Evolutionary conservation across 2,888 invertebrate species (phyloP).

Genomic region (Agelastica alni): DNA sequence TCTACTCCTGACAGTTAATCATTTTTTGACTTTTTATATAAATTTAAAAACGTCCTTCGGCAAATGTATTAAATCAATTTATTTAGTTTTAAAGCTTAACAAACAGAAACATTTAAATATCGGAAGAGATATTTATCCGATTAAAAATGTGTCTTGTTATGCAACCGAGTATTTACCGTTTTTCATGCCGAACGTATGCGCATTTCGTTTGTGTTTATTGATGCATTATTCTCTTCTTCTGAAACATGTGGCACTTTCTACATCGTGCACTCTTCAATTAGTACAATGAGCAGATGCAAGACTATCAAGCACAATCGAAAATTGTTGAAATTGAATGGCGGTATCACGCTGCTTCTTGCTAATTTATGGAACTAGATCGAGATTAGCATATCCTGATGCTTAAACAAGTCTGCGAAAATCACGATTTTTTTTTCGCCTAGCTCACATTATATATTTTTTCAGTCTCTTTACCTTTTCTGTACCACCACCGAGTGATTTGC

Average conservation of each 20-base stretch:
- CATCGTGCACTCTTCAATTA: conserved; percentile 16
- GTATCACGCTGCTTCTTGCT: conserved; percentile 15
- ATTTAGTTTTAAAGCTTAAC: no score
- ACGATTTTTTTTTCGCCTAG: neutral
- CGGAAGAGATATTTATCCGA: no score
- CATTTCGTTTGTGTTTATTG: conserved; percentile 7
- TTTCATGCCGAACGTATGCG: neutral
- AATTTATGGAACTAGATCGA: conserved; percentile 22
- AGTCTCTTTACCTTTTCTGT: no score
- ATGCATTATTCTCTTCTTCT: conserved; percentile 3
- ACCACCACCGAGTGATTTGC: no score
- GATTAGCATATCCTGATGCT: conserved; percentile 16
- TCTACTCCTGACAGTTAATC: no score
- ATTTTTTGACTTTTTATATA: no score
- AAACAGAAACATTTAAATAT: no score
- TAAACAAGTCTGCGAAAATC: conserved; percentile 7
- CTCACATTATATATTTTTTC: no score
- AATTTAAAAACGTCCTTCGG: no score
- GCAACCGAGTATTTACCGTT: neutral
- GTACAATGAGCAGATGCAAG: conserved; percentile 19
- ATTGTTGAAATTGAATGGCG: conserved; percentile 19
- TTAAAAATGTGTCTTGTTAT: neutral
- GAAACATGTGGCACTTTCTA: conserved; percentile 16
- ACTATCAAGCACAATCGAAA: conserved; percentile 19
- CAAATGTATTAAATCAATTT: no score